These are phyloP conservation scores for Salarias fasciatus DNA, from an alignment of 2,797 vertebrate genomes.

Conservation along the genomic window DNA sequence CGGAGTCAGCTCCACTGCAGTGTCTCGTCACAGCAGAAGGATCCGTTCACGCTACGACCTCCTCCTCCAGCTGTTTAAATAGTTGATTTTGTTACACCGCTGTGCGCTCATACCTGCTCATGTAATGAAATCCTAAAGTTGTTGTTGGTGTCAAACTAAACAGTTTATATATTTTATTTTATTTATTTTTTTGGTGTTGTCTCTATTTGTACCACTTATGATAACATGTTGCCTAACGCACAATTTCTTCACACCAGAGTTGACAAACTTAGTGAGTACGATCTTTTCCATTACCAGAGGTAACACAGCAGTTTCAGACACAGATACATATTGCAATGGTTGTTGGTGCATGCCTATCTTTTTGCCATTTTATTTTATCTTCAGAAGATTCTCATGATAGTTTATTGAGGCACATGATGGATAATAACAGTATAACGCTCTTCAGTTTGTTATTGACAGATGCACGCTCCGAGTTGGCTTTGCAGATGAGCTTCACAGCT, in stretches of 20 bases:
- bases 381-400: too few relatives aligned
- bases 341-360: too few relatives aligned
- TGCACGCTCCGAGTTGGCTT: too few relatives aligned
- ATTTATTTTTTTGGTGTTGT: neutral
- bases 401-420: too few relatives aligned
- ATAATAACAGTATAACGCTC: too few relatives aligned
- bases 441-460: too few relatives aligned
- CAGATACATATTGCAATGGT: too few relatives aligned
- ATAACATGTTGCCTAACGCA: neutral
- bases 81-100: conserved; percentile 1
- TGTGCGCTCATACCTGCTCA: neutral
- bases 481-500: too few relatives aligned
- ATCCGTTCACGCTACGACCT: conserved; percentile 23
- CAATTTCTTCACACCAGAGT: neutral
- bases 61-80: conserved; percentile 20
- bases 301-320: too few relatives aligned
- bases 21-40: conserved; percentile 19
- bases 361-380: too few relatives aligned
- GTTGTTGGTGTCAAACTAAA: neutral
- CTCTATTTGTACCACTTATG: neutral
- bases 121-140: neutral
- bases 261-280: neutral
- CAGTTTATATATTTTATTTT: too few relatives aligned
- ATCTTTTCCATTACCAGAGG: too few relatives aligned
- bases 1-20: conserved; percentile 16